A percentile compares a stretch with the other conserved stretches of the same genome.
Evolutionary conservation across 2,888 invertebrate genomes (phyloP).

Genomic region (Lysandra bellargus): DNA sequence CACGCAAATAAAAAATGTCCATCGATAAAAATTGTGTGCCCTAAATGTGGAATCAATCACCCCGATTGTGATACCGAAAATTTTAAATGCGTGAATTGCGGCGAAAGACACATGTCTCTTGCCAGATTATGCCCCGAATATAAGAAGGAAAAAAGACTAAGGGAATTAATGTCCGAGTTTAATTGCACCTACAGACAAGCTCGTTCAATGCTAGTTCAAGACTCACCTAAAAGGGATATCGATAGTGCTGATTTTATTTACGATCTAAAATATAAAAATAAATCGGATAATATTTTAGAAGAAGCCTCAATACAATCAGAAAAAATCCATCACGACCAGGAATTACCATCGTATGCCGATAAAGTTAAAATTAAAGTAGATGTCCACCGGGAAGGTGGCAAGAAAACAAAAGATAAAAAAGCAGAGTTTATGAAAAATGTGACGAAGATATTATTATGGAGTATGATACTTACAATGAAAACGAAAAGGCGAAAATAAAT

Average conservation of each 20-base stretch:
- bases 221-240: background rate
- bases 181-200: conserved; percentile 13
- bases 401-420: background rate
- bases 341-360: background rate
- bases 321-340: background rate
- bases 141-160: conserved; percentile 25
- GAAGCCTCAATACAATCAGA: background rate
- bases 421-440: background rate
- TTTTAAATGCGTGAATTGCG: conserved; percentile 30
- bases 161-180: conserved; percentile 10
- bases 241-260: background rate
- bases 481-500: background rate
- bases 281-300: background rate
- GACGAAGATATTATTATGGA: background rate
- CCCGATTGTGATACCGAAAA: conserved; percentile 18
- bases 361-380: background rate
- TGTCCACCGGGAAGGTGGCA: background rate
- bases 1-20: too few species aligned
- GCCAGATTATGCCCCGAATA: conserved; percentile 16
- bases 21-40: conserved; percentile 22
- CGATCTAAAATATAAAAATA: background rate
- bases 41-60: too few species aligned
- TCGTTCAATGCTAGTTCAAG: background rate
- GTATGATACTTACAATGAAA: background rate
- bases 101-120: conserved; percentile 8